These are phyloP conservation scores for Heptranchias perlo DNA, from an alignment of 2,113 vertebrate genomes.

Conservation along the genomic window DNA sequence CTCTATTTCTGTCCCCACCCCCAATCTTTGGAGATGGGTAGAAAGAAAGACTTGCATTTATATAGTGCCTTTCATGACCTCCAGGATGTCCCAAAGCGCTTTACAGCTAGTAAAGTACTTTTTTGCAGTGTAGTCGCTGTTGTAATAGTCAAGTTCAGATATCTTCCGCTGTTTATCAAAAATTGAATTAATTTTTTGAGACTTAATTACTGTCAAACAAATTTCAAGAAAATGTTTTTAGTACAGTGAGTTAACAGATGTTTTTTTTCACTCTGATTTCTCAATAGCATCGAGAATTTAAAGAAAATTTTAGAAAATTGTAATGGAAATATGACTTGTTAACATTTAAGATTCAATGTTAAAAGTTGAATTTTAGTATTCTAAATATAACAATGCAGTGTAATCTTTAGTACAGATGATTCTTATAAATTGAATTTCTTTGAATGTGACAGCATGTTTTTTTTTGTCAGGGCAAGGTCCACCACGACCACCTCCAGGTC, in stretches of 20 bases:
- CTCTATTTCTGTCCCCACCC: no score
- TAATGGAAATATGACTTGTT: not conserved
- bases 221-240: not conserved
- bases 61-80: no score
- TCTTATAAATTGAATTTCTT: not conserved
- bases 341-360: not conserved
- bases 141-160: not conserved
- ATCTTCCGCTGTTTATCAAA: not conserved
- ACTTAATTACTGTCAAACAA: not conserved
- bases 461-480: constrained; percentile 82
- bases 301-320: not conserved
- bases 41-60: no score
- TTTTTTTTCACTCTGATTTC: no score
- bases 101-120: no score
- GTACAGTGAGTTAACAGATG: not conserved
- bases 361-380: not conserved
- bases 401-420: not conserved
- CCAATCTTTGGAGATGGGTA: not conserved
- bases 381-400: not conserved
- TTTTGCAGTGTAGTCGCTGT: no score
- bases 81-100: no score
- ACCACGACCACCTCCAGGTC: constrained; percentile 86
- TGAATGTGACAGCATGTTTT: constrained; percentile 30
- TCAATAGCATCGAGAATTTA: not conserved
- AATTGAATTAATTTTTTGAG: not conserved